These are phyloP conservation scores for Brachyopa scutellaris DNA, from an alignment of 2,888 invertebrate genomes.

Conservation along the genomic window DNA sequence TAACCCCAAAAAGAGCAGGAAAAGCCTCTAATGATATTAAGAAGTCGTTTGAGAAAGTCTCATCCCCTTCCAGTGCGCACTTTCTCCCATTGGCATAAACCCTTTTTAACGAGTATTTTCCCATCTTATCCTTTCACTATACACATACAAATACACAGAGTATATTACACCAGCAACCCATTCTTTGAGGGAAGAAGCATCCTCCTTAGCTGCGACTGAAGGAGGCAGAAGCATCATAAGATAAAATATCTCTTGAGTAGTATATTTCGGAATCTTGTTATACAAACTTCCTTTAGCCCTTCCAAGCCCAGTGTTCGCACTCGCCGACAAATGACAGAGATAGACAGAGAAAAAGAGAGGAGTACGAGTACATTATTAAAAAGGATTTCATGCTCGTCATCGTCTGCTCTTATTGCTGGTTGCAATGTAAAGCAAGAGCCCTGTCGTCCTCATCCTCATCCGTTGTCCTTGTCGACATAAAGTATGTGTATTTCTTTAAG, in stretches of 20 bases:
- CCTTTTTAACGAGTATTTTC: slow-evolving; percentile 68
- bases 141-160: neutral
- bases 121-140: slow-evolving; percentile 37
- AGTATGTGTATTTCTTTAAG: slow-evolving; percentile 11
- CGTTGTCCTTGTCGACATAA: slow-evolving; percentile 11
- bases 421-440: slow-evolving; percentile 17
- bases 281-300: slow-evolving; percentile 53
- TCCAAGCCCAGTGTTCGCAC: neutral
- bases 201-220: slow-evolving; percentile 9
- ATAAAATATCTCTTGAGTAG: slow-evolving; percentile 58
- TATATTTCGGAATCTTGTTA: slow-evolving; percentile 62
- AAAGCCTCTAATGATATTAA: slow-evolving; percentile 73
- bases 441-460: neutral
- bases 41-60: slow-evolving; percentile 65
- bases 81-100: slow-evolving; percentile 27
- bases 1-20: slow-evolving; percentile 58
- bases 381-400: slow-evolving; percentile 64
- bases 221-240: slow-evolving; percentile 38
- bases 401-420: slow-evolving; percentile 54
- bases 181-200: slow-evolving; percentile 26
- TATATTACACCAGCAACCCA: slow-evolving; percentile 25
- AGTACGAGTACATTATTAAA: slow-evolving; percentile 54
- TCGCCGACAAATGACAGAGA: too few species aligned
- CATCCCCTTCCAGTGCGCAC: neutral
- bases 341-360: too few species aligned